Conservation (phyloP, 2,113 vertebrate species). For the Damaliscus lunatus region DNA sequence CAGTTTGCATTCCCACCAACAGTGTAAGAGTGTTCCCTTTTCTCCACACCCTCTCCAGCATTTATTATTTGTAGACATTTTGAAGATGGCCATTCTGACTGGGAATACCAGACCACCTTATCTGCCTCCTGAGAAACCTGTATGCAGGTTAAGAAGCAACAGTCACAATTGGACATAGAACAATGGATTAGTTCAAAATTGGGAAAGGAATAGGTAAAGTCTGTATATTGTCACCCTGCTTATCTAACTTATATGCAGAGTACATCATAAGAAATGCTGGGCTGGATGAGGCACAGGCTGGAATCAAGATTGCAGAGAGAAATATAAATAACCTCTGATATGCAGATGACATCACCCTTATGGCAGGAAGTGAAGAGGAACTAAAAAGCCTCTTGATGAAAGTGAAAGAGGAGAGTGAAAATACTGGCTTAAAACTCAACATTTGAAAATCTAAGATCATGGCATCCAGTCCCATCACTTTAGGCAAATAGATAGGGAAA, state of each 20-base stretch:
- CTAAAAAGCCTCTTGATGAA: not conserved
- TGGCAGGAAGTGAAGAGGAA: not conserved
- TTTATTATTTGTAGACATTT: not conserved
- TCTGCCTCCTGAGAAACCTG: not conserved
- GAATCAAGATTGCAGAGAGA: not conserved
- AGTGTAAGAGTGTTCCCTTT: not conserved
- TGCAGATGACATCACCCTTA: not conserved
- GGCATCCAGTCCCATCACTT: not conserved
- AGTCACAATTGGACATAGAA: not conserved
- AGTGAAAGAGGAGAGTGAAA: not conserved
- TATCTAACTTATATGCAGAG: not conserved
- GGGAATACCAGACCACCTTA: not conserved
- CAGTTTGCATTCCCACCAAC: not conserved
- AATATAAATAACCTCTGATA: not conserved
- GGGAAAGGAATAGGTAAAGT: not conserved
- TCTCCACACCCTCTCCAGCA: not conserved
- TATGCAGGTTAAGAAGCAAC: not conserved
- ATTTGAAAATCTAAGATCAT: not conserved
- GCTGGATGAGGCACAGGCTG: not conserved
- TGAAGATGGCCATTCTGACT: not conserved
- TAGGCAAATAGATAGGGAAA: not conserved
- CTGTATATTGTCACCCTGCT: not conserved
- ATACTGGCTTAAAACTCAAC: not conserved
- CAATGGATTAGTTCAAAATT: not conserved
- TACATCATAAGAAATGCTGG: not conserved